These are phyloP conservation scores for Mimas tiliae DNA, from an alignment of 2,888 invertebrate species.

Conservation along the genomic window DNA sequence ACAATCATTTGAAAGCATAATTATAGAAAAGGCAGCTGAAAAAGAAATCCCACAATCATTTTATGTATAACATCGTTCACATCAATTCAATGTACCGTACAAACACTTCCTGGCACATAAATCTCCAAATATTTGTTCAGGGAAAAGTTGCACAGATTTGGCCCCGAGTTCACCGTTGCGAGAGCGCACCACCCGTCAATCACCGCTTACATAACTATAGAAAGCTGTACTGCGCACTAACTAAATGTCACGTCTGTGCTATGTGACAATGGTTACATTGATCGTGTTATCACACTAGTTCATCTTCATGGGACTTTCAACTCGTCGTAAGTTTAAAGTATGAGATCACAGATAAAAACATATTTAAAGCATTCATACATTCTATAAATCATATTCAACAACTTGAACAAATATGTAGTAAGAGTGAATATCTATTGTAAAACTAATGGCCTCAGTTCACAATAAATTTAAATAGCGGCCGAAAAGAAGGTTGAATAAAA, in stretches of 20 bases:
- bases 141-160: slow-evolving; percentile 68
- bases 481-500: too few species aligned
- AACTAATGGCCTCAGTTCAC: not conserved
- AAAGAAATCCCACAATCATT: not conserved
- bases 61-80: slow-evolving; percentile 17
- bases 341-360: slow-evolving; percentile 10
- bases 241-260: slow-evolving; percentile 61
- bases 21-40: not conserved
- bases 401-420: not conserved
- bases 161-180: slow-evolving; percentile 68
- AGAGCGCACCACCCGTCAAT: slow-evolving; percentile 70
- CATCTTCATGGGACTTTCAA: slow-evolving; percentile 34
- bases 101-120: slow-evolving; percentile 66
- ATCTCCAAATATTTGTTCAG: slow-evolving; percentile 72
- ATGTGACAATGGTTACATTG: slow-evolving; percentile 50
- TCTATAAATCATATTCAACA: not conserved
- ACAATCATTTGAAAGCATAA: not conserved
- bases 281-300: slow-evolving; percentile 43
- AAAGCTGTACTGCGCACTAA: slow-evolving; percentile 57
- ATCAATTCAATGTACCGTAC: slow-evolving; percentile 56
- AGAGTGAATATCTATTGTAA: not conserved
- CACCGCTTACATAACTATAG: slow-evolving; percentile 68
- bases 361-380: slow-evolving; percentile 1
- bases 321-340: slow-evolving; percentile 6
- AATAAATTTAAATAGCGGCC: too few species aligned